Evolutionary conservation across 1,140 invertebrate genomes (phyloP).

Genomic region (Globodera ellingtonae): DNA sequence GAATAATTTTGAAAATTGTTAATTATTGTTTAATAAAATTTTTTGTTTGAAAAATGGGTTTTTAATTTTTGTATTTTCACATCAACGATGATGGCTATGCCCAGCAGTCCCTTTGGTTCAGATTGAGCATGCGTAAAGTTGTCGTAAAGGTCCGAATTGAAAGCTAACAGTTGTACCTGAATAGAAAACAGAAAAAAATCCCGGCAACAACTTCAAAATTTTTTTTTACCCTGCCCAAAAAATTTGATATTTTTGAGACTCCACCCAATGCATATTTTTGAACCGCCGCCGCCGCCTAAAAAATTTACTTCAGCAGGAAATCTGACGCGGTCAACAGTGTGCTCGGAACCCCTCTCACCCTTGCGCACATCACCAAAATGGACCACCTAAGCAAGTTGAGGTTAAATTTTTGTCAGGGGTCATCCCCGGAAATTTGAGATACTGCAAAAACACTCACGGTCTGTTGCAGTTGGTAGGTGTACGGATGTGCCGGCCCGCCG

Average conservation of each 20-base stretch:
- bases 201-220: too few relatives aligned
- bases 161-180: constrained; percentile 81
- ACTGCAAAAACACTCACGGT: constrained; percentile 72
- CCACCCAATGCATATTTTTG: too few relatives aligned
- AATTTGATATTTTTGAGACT: constrained; percentile 64
- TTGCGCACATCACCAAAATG: constrained; percentile 83
- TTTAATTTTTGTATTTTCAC: constrained; percentile 67
- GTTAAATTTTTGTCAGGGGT: constrained; percentile 57
- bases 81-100: constrained; percentile 89
- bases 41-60: background rate
- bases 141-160: constrained; percentile 92
- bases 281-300: too few relatives aligned
- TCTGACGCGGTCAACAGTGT: constrained; percentile 83
- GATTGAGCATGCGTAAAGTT: constrained; percentile 86
- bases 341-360: constrained; percentile 83
- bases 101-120: constrained; percentile 84
- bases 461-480: constrained; percentile 75
- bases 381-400: constrained; percentile 66
- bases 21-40: background rate
- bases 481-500: constrained; percentile 83
- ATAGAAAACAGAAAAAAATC: constrained; percentile 30
- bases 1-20: background rate
- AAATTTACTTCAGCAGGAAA: constrained; percentile 81
- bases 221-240: background rate
- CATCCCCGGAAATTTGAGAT: constrained; percentile 85